Percentiles rank a stretch among this genome's conserved stretches.
phyloP scores from a whole-genome alignment of 2,113 vertebrate species.

The Octodon degus region DNA sequence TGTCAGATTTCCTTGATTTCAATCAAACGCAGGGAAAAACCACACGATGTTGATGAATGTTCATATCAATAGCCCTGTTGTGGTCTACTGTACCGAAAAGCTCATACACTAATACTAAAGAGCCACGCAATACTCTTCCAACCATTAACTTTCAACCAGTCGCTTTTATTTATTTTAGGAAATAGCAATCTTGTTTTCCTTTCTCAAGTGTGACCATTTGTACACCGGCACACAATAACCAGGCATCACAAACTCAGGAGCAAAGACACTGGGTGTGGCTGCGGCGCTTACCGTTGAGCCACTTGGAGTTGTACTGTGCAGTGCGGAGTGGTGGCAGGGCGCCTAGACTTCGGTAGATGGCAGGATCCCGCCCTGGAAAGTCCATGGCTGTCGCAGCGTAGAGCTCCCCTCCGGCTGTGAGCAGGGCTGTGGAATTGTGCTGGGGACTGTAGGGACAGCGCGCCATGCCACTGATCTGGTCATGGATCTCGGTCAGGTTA shows the following conservation, averaged over 20 bases:
- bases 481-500: slow-evolving; percentile 96
- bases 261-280: accelerated
- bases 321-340: slow-evolving; percentile 95
- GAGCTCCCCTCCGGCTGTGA: slow-evolving; percentile 95
- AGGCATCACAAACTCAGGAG: accelerated
- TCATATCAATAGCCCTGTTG: neutral
- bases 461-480: slow-evolving; percentile 99
- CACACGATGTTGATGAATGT: accelerated
- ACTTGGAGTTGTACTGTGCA: slow-evolving; percentile 99
- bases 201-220: neutral
- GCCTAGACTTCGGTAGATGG: slow-evolving; percentile 97
- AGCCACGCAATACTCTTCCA: neutral
- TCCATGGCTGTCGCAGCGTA: slow-evolving; percentile 99
- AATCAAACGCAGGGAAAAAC: neutral
- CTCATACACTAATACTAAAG: neutral
- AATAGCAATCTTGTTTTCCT: neutral
- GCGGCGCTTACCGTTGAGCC: slow-evolving; percentile 93
- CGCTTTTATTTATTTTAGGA: neutral
- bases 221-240: too few relatives aligned
- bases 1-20: neutral
- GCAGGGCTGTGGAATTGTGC: slow-evolving; percentile 98
- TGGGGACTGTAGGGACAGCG: slow-evolving; percentile 98
- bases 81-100: accelerated
- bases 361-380: slow-evolving; percentile 97
- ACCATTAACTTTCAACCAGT: neutral